Conservation (phyloP, 2,888 invertebrate species). For the Pterobdella sp. region DNA sequence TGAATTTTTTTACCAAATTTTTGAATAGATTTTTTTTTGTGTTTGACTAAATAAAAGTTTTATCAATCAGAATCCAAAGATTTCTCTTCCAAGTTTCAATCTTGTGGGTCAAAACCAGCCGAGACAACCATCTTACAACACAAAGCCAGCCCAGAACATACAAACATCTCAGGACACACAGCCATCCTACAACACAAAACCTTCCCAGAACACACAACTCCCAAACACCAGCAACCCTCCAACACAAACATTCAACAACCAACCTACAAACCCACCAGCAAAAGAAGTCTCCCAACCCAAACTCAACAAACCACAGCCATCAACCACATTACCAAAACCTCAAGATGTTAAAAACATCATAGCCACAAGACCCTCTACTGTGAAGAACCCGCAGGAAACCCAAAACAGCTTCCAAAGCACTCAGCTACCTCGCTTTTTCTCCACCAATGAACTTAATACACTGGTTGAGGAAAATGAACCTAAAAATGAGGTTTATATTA, state of each 20-base stretch:
- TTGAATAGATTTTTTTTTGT: too few relatives aligned
- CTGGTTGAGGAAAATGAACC: constrained; percentile 9
- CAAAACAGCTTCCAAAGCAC: neutral
- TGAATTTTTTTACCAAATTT: too few relatives aligned
- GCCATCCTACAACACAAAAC: neutral
- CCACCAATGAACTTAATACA: neutral
- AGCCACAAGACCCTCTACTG: neutral
- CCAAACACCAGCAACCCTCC: neutral
- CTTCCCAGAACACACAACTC: neutral
- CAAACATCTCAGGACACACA: neutral
- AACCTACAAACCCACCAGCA: neutral
- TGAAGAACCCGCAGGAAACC: neutral
- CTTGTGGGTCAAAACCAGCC: too few relatives aligned
- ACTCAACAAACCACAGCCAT: neutral
- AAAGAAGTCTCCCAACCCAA: neutral
- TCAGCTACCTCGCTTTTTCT: neutral
- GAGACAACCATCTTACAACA: too few relatives aligned
- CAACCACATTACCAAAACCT: neutral
- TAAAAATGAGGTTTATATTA: too few relatives aligned
- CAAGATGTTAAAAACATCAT: neutral
- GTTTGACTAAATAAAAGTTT: too few relatives aligned
- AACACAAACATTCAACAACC: neutral
- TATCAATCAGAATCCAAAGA: too few relatives aligned
- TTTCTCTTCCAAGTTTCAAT: too few relatives aligned
- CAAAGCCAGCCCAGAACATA: neutral